Evolutionary conservation across 2,797 vertebrate genomes (phyloP).

Genomic region (Pangasius macronema): DNA sequence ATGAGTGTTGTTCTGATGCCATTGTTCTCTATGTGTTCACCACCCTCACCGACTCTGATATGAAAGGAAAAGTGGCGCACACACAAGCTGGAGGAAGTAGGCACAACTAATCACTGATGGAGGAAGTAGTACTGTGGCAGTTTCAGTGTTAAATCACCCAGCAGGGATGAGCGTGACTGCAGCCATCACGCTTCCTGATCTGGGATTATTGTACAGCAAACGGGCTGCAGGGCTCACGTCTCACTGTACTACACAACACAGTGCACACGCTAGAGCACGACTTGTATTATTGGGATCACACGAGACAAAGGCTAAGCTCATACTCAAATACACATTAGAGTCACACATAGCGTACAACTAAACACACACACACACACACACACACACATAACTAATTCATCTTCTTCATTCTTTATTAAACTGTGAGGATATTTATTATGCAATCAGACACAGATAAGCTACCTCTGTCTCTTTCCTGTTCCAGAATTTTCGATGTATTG

Average conservation of each 20-base stretch:
- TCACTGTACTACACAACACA: conserved; percentile 30
- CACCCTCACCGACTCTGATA: conserved; percentile 21
- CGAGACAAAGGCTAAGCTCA: background rate
- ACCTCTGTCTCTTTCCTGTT: background rate
- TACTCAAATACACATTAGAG: background rate
- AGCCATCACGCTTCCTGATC: conserved; percentile 39
- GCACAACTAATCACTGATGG: conserved; percentile 38
- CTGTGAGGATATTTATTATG: conserved; percentile 26
- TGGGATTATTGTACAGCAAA: conserved; percentile 31
- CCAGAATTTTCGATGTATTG: conserved; percentile 30
- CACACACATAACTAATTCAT: conserved; percentile 25
- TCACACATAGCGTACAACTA: background rate
- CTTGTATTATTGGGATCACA: conserved; percentile 27
- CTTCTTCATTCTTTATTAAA: conserved; percentile 23
- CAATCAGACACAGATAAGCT: conserved; percentile 18
- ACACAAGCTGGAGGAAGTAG: conserved; percentile 31
- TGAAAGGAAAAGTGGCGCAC: background rate
- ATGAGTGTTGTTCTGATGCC: conserved; percentile 37
- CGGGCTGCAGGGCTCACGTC: background rate
- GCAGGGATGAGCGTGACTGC: conserved; percentile 23
- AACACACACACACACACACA: conserved; percentile 23
- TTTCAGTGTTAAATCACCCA: conserved; percentile 41
- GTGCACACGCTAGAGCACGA: background rate
- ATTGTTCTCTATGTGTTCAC: background rate
- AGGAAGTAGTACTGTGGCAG: conserved; percentile 48